These are phyloP conservation scores for Regulus satrapa DNA, from an alignment of 2,113 vertebrate species.

Conservation along the genomic window DNA sequence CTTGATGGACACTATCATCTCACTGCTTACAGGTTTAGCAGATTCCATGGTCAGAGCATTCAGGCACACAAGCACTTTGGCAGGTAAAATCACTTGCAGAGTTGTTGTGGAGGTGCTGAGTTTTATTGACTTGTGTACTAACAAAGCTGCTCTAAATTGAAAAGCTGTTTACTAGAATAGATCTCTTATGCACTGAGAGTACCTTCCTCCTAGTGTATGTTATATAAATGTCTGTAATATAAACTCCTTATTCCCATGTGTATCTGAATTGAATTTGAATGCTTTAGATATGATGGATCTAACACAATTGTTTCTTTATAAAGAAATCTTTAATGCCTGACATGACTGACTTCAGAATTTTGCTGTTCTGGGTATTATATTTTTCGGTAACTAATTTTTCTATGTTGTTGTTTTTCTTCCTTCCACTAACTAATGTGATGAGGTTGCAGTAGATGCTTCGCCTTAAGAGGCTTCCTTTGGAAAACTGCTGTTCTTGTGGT, in stretches of 20 bases:
- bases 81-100: slow-evolving; percentile 70
- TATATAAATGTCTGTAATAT: background rate
- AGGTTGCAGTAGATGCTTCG: background rate
- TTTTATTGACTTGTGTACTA: background rate
- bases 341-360: background rate
- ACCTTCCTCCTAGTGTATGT: background rate
- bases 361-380: background rate
- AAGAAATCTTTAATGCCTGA: background rate
- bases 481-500: background rate
- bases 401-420: background rate
- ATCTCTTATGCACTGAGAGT: background rate
- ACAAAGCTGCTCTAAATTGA: background rate
- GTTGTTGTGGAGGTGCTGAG: background rate
- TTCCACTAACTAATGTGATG: background rate
- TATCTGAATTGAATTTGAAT: background rate
- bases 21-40: slow-evolving; percentile 83
- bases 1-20: slow-evolving; percentile 84
- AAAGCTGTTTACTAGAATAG: background rate
- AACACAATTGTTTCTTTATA: background rate
- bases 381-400: background rate
- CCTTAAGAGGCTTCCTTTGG: background rate
- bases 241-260: background rate
- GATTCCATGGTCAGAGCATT: slow-evolving; percentile 84
- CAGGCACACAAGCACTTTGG: slow-evolving; percentile 90
- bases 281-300: background rate